Conservation (phyloP, 2,888 invertebrate species). For the Acrocyrtus sp. region DNA sequence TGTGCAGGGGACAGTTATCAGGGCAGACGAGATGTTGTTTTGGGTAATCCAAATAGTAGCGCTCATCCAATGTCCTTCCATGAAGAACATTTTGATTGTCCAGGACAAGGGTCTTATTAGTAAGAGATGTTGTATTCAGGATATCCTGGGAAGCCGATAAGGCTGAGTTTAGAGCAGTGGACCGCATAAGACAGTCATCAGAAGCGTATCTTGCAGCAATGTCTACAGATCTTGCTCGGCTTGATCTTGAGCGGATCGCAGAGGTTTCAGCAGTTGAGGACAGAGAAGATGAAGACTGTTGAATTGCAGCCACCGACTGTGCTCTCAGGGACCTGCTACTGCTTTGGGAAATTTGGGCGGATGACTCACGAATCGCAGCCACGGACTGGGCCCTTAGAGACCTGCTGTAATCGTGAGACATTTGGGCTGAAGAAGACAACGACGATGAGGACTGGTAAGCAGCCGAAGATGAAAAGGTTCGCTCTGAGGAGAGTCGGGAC, state of each 20-base stretch:
- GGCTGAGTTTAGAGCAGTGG: constrained; percentile 24
- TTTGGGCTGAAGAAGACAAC: not conserved
- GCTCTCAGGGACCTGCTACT: not conserved
- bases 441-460: constrained; percentile 2
- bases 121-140: constrained; percentile 26
- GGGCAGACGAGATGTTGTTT: constrained; percentile 52
- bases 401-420: not conserved
- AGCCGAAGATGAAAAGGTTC: constrained; percentile 6
- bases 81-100: constrained; percentile 32
- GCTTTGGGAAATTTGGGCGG: too few species aligned
- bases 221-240: constrained; percentile 33
- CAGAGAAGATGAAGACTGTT: not conserved
- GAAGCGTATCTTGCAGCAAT: constrained; percentile 34
- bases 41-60: constrained; percentile 45
- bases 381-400: not conserved
- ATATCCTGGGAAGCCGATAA: constrained; percentile 17
- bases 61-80: constrained; percentile 33
- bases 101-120: constrained; percentile 30
- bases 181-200: constrained; percentile 46
- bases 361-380: too few species aligned
- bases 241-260: constrained; percentile 12
- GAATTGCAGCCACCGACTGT: not conserved
- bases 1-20: constrained; percentile 45
- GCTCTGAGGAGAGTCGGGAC: constrained; percentile 23
- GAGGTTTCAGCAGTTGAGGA: too few species aligned